A percentile compares a stretch with the other conserved stretches of the same genome.
Evolutionary conservation across 2,888 invertebrate species (phyloP).

Genomic region (Diabrotica balteata): DNA sequence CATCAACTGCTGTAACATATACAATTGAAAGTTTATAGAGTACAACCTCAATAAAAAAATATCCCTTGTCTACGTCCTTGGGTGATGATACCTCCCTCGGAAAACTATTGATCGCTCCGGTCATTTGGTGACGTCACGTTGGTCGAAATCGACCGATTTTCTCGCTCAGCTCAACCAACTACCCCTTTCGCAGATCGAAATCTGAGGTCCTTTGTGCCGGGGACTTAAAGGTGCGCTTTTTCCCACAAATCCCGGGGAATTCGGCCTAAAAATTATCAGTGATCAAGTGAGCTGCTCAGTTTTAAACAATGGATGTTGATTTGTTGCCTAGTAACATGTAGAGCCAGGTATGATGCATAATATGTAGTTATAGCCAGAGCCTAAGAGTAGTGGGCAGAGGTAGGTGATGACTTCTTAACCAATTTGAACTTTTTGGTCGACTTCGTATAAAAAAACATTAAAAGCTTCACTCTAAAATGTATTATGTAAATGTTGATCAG

Average conservation of each 20-base stretch:
- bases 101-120: conserved; percentile 60
- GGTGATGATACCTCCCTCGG: conserved; percentile 36
- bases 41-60: no score
- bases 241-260: conserved; percentile 20
- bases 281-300: conserved; percentile 15
- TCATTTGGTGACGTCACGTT: conserved; percentile 58
- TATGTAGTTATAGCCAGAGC: conserved; percentile 11
- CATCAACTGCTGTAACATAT: no score
- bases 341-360: conserved; percentile 30
- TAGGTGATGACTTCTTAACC: background rate
- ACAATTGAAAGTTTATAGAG: no score
- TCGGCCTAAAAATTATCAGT: conserved; percentile 12
- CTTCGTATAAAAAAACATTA: no score
- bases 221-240: conserved; percentile 23
- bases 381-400: conserved; percentile 8
- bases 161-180: conserved; percentile 38
- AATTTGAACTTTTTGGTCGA: background rate
- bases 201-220: conserved; percentile 37
- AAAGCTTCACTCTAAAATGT: no score
- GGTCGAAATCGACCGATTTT: conserved; percentile 56
- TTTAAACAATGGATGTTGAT: conserved; percentile 29
- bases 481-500: no score
- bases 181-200: conserved; percentile 45
- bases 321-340: conserved; percentile 32
- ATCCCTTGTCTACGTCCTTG: background rate